These are phyloP conservation scores for Python bivittatus DNA, from an alignment of 2,113 vertebrate species.

Conservation along the genomic window DNA sequence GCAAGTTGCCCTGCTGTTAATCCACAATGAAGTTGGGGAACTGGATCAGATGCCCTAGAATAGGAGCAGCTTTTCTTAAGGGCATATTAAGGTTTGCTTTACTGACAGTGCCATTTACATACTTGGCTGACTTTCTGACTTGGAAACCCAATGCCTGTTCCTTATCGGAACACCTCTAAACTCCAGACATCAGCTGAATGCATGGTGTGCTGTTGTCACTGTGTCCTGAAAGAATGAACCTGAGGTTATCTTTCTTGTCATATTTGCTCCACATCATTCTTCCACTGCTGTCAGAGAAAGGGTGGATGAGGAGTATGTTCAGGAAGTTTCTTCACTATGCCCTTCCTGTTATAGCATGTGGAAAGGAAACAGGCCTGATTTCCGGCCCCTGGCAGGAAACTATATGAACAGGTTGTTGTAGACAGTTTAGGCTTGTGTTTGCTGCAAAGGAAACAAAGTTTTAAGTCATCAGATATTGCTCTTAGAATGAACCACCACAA, in stretches of 20 bases:
- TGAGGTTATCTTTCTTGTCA: slow-evolving; percentile 70
- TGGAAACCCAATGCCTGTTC: slow-evolving; percentile 57
- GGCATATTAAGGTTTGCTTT: slow-evolving; percentile 65
- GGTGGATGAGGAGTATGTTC: slow-evolving; percentile 77
- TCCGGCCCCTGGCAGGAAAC: slow-evolving; percentile 80
- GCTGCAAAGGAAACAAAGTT: slow-evolving; percentile 76
- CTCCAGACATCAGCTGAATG: slow-evolving; percentile 47
- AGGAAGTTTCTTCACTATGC: slow-evolving; percentile 77
- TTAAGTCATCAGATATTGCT: slow-evolving; percentile 64
- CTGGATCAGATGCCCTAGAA: slow-evolving; percentile 57
- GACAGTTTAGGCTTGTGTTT: slow-evolving; percentile 70
- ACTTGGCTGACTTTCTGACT: slow-evolving; percentile 64
- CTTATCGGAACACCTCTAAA: slow-evolving; percentile 76
- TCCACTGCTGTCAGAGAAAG: slow-evolving; percentile 77
- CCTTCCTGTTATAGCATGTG: slow-evolving; percentile 76
- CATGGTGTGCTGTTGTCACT: slow-evolving; percentile 69
- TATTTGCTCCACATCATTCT: slow-evolving; percentile 78
- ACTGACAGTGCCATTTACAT: slow-evolving; percentile 72
- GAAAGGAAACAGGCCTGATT: slow-evolving; percentile 78
- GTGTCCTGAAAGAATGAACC: slow-evolving; percentile 67
- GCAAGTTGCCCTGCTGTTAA: slow-evolving; percentile 67
- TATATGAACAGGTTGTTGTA: slow-evolving; percentile 74
- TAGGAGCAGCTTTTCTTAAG: slow-evolving; percentile 61
- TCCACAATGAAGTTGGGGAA: slow-evolving; percentile 67
- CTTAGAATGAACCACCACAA: slow-evolving; percentile 55